Percentiles rank a stretch among this genome's conserved stretches.
Evolutionary conservation across 2,888 invertebrate species (phyloP).

Genomic region (Metellina segmentata): DNA sequence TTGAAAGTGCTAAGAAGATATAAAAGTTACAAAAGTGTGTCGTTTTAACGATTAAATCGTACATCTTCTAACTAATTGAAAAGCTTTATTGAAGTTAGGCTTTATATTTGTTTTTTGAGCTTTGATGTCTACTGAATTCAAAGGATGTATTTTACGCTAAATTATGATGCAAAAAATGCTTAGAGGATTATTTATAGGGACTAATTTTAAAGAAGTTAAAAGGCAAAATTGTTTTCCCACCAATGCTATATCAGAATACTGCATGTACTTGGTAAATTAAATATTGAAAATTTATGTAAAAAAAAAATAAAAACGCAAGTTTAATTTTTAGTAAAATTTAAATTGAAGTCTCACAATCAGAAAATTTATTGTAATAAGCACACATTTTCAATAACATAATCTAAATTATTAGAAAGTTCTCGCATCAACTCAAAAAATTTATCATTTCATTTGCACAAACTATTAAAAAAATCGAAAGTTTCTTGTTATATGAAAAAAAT

Average conservation of each 20-base stretch:
- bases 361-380: too few species aligned
- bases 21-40: constrained; percentile 52
- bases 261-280: not conserved
- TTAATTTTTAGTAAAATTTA: too few species aligned
- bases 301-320: too few species aligned
- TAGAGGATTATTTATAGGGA: not conserved
- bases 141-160: not conserved
- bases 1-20: constrained; percentile 45
- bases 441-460: too few species aligned
- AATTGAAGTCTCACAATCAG: too few species aligned
- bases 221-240: not conserved
- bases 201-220: not conserved
- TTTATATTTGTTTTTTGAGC: constrained; percentile 13
- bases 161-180: not conserved
- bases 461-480: not conserved
- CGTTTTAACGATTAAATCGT: constrained; percentile 9
- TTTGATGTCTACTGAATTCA: not conserved
- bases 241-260: not conserved
- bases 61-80: constrained; percentile 20
- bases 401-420: too few species aligned
- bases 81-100: not conserved
- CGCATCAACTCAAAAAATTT: too few species aligned
- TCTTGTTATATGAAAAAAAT: constrained; percentile 9
- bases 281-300: not conserved
- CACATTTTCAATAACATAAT: too few species aligned